Conservation (phyloP, 2,797 vertebrate species). For the Scolopax bukidnonensis region DNA sequence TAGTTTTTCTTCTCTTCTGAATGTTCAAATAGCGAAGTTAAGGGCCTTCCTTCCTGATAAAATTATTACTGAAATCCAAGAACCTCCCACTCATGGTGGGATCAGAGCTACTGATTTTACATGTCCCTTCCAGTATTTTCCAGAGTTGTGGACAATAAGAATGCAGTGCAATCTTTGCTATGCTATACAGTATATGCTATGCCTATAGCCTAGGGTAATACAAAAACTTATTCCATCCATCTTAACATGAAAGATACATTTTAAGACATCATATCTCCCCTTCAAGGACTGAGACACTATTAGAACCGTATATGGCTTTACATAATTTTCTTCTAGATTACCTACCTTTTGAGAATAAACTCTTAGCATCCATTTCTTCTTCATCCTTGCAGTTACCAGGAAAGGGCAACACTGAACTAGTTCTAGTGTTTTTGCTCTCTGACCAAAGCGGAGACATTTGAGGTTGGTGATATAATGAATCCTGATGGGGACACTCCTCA, state of each 20-base stretch:
- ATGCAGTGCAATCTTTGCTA: neutral
- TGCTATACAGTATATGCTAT: neutral
- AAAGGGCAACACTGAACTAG: constrained; percentile 31
- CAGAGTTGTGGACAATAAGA: neutral
- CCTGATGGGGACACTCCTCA: constrained; percentile 67
- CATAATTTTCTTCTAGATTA: neutral
- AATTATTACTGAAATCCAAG: neutral
- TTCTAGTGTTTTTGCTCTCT: neutral
- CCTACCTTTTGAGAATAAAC: constrained; percentile 20
- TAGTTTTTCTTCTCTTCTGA: neutral
- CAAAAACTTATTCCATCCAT: neutral
- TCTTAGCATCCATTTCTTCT: neutral
- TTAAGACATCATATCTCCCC: neutral
- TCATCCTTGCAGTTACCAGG: neutral
- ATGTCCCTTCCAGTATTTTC: neutral
- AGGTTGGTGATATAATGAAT: neutral
- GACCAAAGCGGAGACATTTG: neutral
- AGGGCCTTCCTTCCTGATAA: neutral
- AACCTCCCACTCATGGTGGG: neutral
- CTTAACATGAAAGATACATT: neutral
- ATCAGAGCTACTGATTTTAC: neutral
- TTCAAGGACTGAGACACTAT: neutral
- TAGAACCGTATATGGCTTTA: neutral
- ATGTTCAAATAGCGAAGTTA: neutral
- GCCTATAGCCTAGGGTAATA: neutral